A percentile compares a stretch with the other conserved stretches of the same genome.
phyloP scores from a whole-genome alignment of 2,113 vertebrate species.

The Pseudopipra pipra region DNA sequence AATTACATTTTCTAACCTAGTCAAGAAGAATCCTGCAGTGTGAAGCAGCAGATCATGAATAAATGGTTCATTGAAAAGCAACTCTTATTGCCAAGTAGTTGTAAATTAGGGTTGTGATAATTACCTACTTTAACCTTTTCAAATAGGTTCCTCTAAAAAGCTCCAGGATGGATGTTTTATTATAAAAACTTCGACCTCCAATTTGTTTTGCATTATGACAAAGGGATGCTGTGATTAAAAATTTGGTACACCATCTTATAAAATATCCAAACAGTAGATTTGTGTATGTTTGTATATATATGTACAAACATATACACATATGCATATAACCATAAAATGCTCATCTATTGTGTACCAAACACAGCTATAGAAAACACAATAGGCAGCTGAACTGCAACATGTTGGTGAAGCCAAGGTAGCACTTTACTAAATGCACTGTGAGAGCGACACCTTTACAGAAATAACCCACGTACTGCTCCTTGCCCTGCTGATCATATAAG shows the following conservation, averaged over 20 bases:
- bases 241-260: neutral
- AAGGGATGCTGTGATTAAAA: slow-evolving; percentile 65
- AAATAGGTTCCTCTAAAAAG: slow-evolving; percentile 77
- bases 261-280: neutral
- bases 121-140: slow-evolving; percentile 81
- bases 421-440: neutral
- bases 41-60: slow-evolving; percentile 75
- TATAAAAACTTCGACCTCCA: slow-evolving; percentile 74
- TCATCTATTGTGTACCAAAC: neutral
- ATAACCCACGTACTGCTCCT: neutral
- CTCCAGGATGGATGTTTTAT: slow-evolving; percentile 75
- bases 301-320: neutral
- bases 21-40: slow-evolving; percentile 75
- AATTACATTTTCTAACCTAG: slow-evolving; percentile 78
- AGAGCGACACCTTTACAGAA: neutral
- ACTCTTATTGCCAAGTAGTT: slow-evolving; percentile 77
- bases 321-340: neutral
- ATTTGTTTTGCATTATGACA: slow-evolving; percentile 70
- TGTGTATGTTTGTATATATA: neutral
- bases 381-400: neutral
- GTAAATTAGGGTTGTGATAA: slow-evolving; percentile 77
- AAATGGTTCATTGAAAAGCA: slow-evolving; percentile 78
- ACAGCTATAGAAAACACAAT: neutral
- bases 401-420: neutral
- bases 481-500: neutral